phyloP scores from a whole-genome alignment of 2,888 invertebrate species.

The Morinoia aosen region DNA sequence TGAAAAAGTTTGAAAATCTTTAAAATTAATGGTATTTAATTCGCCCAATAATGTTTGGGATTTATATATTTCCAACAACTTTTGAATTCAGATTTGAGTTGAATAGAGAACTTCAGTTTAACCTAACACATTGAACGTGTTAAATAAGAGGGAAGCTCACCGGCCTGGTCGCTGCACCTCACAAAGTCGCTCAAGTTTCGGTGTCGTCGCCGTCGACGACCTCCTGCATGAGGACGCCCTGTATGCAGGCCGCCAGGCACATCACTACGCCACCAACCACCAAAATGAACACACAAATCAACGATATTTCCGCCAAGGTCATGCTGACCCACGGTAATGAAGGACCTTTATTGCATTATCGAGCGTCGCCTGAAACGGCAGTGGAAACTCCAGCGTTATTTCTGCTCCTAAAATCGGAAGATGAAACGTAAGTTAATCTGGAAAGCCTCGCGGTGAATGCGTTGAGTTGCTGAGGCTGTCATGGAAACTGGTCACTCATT shows the following conservation, averaged over 20 bases:
- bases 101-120: no score
- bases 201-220: neutral
- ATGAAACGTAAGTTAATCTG: neutral
- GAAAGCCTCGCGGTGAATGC: neutral
- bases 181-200: neutral
- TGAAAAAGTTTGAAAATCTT: no score
- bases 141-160: neutral
- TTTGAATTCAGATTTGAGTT: no score
- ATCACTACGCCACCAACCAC: constrained; percentile 12
- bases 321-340: neutral
- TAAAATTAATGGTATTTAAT: no score
- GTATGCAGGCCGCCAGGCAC: constrained; percentile 39
- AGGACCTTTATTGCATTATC: neutral
- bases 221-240: constrained; percentile 24
- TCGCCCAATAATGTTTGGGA: no score
- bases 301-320: neutral
- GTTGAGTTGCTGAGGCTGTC: neutral
- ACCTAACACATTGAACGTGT: no score
- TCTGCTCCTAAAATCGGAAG: neutral
- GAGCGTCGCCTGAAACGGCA: neutral
- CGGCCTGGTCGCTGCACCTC: neutral
- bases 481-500: neutral
- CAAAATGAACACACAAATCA: constrained; percentile 8
- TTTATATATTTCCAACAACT: no score
- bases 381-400: neutral